These are phyloP conservation scores for Synergus gifuensis DNA, from an alignment of 2,888 invertebrate genomes.

Conservation along the genomic window DNA sequence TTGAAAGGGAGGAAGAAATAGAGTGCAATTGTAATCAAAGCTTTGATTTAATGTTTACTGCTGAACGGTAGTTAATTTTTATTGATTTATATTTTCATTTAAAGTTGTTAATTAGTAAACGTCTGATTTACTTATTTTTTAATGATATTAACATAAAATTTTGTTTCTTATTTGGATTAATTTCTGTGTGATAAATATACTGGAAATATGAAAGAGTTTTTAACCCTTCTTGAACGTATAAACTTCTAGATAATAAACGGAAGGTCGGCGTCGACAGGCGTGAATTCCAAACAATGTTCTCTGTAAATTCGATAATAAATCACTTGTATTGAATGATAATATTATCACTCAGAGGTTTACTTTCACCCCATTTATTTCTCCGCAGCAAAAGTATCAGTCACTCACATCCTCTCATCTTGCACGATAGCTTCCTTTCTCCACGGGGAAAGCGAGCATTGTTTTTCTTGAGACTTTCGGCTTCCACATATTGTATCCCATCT, in stretches of 20 bases:
- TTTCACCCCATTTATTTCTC: constrained; percentile 24
- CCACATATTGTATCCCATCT: background rate
- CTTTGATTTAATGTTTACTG: background rate
- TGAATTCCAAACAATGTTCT: background rate
- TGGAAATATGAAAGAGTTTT: background rate
- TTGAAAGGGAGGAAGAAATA: background rate
- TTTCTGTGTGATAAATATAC: background rate
- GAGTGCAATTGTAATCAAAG: background rate
- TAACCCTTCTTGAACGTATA: background rate
- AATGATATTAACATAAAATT: background rate
- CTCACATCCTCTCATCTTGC: background rate
- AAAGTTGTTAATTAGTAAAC: background rate
- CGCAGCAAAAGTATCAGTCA: constrained; percentile 13
- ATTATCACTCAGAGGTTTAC: constrained; percentile 24
- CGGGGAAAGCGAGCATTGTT: constrained; percentile 1
- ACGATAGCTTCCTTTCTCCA: background rate
- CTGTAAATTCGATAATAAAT: constrained; percentile 5
- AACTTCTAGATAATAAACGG: background rate
- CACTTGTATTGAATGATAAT: constrained; percentile 32
- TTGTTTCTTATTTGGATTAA: background rate
- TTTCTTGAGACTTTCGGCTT: constrained; percentile 1
- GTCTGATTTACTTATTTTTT: too few relatives aligned
- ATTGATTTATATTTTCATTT: background rate
- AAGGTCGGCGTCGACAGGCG: background rate
- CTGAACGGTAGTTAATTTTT: background rate